Evolutionary conservation across 2,888 invertebrate species (phyloP), one percentile per base, ranked within the genome.

Genomic region (Muschampia plurimacula): DNA sequence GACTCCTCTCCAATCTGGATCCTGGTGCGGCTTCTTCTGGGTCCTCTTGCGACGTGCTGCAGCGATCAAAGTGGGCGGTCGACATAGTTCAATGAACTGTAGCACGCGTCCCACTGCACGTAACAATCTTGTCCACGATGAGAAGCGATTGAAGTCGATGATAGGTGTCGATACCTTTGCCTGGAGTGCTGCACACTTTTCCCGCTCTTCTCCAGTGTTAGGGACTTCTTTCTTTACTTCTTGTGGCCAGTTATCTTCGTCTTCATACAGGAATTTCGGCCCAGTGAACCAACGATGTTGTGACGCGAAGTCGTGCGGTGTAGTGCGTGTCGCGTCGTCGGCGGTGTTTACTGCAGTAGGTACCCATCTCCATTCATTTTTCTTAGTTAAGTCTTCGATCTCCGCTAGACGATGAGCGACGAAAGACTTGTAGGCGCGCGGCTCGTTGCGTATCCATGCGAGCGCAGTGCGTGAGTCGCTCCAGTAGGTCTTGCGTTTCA

Each of bases 91-190:
- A 32, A 59, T 59, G 36, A 59, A 59, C 13, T 59, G 59, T 32
- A 59, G 13, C 12, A 59, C 59, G 6, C 59, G 59, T 36, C 32
- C 59, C 8, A 13, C 28, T 7, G 59, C 13, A 28, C 59, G 59
- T 28, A 59, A 13, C 13, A 59, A 36, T 32, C 59, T 32, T 6
- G 28, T 28, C 69, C 68, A 77, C 36, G 39, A 78, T 76, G 76
- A 78, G 73, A 13, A 79, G 9, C 22, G 77, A 70, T 6, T 75
- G 77, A 1, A 74, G 73, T 28, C 78, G 72, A 0, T 52, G 52
- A 52, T 15, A 76, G 77, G 49, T 74, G 41, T 39, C 10, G 36
- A 12, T 5, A 13, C 13, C 6, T 6, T 13, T 2, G 32, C 32
- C 10, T 12, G 59, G 5, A 59, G 22, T 15, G 0, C 8, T 15